Base-by-base conservation (phyloP, 2,888 invertebrate genomes). In the Tenodera sinensis region DNA sequence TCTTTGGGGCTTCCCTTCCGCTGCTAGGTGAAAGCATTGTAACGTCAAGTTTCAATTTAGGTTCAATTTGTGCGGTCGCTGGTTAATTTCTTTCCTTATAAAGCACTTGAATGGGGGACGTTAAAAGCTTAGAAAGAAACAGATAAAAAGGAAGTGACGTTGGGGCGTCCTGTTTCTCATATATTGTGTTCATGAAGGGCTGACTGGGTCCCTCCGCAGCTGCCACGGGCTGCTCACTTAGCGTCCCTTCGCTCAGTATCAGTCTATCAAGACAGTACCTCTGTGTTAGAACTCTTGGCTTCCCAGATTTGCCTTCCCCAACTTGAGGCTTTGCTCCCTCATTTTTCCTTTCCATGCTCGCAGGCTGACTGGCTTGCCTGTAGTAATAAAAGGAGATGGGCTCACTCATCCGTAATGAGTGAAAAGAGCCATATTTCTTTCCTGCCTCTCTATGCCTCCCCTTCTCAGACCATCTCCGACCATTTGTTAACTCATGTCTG, bases 391-490 rank as follows among this genome's bases (percentile, higher is more conserved):
- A 88, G 54, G 89, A 81, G 88, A 88, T 81, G 89, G 28, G 88
- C 85, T 84, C 89, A 88, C 71, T 89, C 87, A 88, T 84, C 89
- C 85, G 88, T 88, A 89, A 88, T 88, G 89, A 88, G 84, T 54
- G 88, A 88, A 54, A 71, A 86, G 86, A 81, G 86, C 71, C 86
- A 86, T 86, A 71, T 86, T 86, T 86, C 86, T 86, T 86, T 86
- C 28, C 86, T 81, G 71, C 71, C 47, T 86, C 71, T 86, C n/a
- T 86, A 81, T 28, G 28, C 54, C n/a, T 71, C 86, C 30, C 28
- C 30, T 54, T 27, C n/a, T 28, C 27, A 28, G 28, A 86, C n/a
- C 54, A 20, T 71, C 86, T 28, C 25, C 86, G n/a, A 47, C 47
- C 54, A n/a, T 54, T 71, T 86, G 3, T 85, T 85, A n/a, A 42